Evolutionary conservation across 2,797 vertebrate species (phyloP).

Genomic region (Falco columbarius): DNA sequence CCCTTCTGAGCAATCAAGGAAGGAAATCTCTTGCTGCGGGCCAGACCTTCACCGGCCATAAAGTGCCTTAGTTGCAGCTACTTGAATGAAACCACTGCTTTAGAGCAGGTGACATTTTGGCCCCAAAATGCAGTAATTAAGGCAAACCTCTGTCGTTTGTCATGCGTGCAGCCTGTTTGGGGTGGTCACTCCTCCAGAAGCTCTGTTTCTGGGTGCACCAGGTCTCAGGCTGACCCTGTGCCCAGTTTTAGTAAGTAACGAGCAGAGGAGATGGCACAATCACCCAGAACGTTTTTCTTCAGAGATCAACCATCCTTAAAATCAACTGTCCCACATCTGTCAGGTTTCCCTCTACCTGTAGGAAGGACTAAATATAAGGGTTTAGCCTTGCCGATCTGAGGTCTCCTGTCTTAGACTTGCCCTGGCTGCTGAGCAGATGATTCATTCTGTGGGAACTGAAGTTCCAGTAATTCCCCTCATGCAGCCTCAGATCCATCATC

Average conservation of each 20-base stretch:
- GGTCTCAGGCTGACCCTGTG: not conserved
- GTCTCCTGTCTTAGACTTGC: not conserved
- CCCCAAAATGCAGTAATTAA: not conserved
- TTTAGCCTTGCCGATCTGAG: not conserved
- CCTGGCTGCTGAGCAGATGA: not conserved
- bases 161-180: not conserved
- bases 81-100: not conserved
- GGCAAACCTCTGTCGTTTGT: not conserved
- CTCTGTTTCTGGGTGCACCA: not conserved
- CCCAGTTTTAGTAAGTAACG: not conserved
- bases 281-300: not conserved
- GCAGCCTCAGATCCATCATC: slow-evolving; percentile 25
- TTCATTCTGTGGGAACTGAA: not conserved
- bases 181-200: not conserved
- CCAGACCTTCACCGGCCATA: not conserved
- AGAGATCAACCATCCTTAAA: not conserved
- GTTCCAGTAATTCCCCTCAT: not conserved
- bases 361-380: not conserved
- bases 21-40: not conserved
- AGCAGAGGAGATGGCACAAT: not conserved
- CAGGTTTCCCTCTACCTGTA: not conserved
- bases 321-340: not conserved
- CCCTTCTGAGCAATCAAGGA: slow-evolving; percentile 26
- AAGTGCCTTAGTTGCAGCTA: not conserved
- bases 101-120: not conserved